A percentile compares a stretch with the other conserved stretches of the same genome.
Conservation (phyloP, 2,113 vertebrate genomes). For the Neolamprologus longior region DNA sequence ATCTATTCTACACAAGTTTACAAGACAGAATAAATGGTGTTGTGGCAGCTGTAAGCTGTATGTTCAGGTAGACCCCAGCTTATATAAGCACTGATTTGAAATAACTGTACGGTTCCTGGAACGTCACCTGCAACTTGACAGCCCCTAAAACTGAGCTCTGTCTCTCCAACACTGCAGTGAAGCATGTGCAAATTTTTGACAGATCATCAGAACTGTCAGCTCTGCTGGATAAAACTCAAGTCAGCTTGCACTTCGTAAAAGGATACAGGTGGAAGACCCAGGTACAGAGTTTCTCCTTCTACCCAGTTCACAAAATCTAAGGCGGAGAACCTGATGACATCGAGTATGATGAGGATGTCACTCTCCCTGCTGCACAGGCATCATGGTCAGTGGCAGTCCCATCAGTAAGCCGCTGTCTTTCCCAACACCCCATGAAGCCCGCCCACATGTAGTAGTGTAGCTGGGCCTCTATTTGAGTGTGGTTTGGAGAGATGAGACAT, state of each 20-base stretch:
- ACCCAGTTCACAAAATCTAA: background rate
- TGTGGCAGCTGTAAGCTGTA: background rate
- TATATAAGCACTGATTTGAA: background rate
- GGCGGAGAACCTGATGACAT: background rate
- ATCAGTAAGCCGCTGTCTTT: background rate
- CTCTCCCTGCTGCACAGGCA: background rate
- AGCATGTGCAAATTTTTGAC: background rate
- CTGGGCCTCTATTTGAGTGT: background rate
- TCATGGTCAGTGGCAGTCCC: background rate
- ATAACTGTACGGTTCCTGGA: background rate
- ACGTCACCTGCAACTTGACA: background rate
- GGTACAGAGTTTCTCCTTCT: background rate
- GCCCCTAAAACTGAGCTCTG: background rate
- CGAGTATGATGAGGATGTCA: background rate
- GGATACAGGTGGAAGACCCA: background rate
- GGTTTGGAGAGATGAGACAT: background rate
- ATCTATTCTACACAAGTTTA: background rate
- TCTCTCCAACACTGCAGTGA: background rate
- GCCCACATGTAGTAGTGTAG: background rate
- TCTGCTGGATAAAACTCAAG: background rate
- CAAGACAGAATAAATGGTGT: background rate
- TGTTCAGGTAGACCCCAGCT: background rate
- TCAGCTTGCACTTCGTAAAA: background rate
- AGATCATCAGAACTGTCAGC: background rate
- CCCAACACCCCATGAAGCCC: background rate